Evolutionary conservation across 2,113 vertebrate genomes (phyloP), one percentile per base, ranked within the genome.

Genomic region (Tyto alba): DNA sequence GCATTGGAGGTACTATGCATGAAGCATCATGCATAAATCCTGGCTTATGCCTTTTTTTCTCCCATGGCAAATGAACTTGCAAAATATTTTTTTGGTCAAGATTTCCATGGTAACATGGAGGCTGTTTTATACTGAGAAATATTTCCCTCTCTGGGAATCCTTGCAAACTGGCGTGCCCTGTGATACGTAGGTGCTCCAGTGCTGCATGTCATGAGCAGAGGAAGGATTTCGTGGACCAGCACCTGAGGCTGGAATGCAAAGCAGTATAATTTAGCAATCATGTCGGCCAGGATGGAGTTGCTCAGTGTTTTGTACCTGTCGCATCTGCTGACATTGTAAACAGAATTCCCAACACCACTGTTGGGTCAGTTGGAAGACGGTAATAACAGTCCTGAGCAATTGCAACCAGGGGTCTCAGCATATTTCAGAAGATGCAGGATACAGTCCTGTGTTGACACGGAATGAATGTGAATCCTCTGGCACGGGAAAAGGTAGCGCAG

Each of bases 61-160:
- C 57, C 53, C 45, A 23, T 8, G 8, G 71, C 27, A 76, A 82
- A 69, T 34, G 62, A 83, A 68, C 25, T 50, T 62, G 16, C 26
- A 50, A 91, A 91, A 73, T 80, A 80, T 85, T 85, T 89, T 36
- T 85, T 88, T 90, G 66, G 36, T 66, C 57, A 45, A 38, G 12
- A 57, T 73, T 83, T 74, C 67, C n/a, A 7, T 41, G 45, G 87
- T 76, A 80, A 88, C 45, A 68, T 56, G 75, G 32, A n/a, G 27
- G 12, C 4, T 73, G 45, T 50, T 88, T 76, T 41, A 56, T 60
- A 38, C 40, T n/a, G 50, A 66, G 57, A 85, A 66, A 20, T 3
- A 4, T 55, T 72, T 90, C 40, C 36, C 23, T 72, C 36, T 52
- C 43, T 40, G 41, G 21, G 36, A 75, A 48, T 27, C 71, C 32